Conservation (phyloP, 2,113 vertebrate species). For the Neolamprologus caudopunctatus region DNA sequence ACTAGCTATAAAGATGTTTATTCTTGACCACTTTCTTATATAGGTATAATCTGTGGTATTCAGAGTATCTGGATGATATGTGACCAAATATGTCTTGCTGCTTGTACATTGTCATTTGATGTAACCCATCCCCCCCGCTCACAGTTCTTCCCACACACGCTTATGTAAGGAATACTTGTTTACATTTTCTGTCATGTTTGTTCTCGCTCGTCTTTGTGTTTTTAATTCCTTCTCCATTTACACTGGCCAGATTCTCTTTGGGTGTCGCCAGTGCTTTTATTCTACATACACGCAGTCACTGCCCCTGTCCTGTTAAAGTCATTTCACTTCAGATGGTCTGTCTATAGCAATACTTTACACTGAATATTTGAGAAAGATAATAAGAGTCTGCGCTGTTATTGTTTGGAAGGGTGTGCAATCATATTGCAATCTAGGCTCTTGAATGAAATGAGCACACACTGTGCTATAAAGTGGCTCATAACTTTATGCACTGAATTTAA, state of each 20-base stretch:
- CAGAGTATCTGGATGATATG: conserved; percentile 11
- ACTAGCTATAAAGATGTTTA: conserved; percentile 20
- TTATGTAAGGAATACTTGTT: conserved; percentile 38
- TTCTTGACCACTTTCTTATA: conserved; percentile 1
- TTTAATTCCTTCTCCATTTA: conserved; percentile 15
- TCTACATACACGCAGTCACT: neutral
- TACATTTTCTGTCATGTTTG: conserved; percentile 37
- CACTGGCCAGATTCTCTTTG: conserved; percentile 27
- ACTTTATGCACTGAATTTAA: conserved; percentile 45
- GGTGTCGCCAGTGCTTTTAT: neutral
- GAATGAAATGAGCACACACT: conserved; percentile 10
- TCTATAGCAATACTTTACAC: conserved; percentile 32
- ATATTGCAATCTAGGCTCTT: conserved; percentile 1
- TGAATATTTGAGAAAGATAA: conserved; percentile 2
- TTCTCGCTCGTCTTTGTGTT: conserved; percentile 2
- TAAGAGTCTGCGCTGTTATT: conserved; percentile 4
- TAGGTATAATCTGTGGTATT: conserved; percentile 2
- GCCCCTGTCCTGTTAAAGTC: neutral
- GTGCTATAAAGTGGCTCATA: conserved; percentile 48
- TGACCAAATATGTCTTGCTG: conserved; percentile 46
- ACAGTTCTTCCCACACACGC: neutral
- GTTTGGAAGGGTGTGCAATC: conserved; percentile 17
- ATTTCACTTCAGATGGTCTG: neutral
- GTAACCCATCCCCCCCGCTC: neutral
- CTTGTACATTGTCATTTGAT: neutral